Evolutionary conservation across 2,797 vertebrate genomes (phyloP).

Genomic region (Poecilia wingei): DNA sequence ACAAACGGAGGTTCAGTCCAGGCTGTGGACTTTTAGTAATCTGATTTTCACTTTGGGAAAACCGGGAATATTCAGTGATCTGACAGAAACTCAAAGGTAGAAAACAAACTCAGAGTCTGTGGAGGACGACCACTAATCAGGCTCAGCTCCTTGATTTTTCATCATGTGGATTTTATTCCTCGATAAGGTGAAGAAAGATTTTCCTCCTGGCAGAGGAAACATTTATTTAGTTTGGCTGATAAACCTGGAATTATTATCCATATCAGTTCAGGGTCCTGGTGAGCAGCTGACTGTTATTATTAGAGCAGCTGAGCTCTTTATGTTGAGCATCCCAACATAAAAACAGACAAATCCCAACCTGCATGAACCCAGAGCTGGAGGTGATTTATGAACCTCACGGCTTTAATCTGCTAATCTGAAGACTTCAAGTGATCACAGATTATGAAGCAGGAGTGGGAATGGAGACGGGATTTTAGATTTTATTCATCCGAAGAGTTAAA

Average conservation of each 20-base stretch:
- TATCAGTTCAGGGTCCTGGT: background rate
- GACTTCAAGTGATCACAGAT: too few species aligned
- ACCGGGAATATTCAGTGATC: constrained; percentile 3
- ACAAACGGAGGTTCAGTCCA: background rate
- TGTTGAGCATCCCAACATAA: too few species aligned
- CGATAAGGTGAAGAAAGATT: background rate
- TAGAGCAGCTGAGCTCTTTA: too few species aligned
- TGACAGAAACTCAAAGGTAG: background rate
- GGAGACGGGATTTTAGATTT: background rate
- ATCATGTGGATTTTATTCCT: background rate
- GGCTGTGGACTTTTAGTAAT: constrained; percentile 17
- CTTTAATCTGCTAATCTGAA: background rate
- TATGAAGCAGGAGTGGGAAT: background rate
- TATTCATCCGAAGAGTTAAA: too few species aligned
- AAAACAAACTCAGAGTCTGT: background rate
- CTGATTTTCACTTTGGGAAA: background rate
- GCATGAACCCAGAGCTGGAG: background rate
- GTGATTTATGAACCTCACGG: background rate
- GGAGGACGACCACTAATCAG: background rate
- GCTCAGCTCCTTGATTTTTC: background rate
- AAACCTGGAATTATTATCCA: background rate
- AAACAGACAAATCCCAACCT: background rate
- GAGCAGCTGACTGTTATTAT: background rate
- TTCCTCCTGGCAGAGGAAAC: background rate
- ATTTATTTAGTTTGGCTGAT: background rate